A percentile compares a stretch with the other conserved stretches of the same genome.
phyloP scores from a whole-genome alignment of 1,140 invertebrate genomes.

The Neodiprion virginianus region DNA sequence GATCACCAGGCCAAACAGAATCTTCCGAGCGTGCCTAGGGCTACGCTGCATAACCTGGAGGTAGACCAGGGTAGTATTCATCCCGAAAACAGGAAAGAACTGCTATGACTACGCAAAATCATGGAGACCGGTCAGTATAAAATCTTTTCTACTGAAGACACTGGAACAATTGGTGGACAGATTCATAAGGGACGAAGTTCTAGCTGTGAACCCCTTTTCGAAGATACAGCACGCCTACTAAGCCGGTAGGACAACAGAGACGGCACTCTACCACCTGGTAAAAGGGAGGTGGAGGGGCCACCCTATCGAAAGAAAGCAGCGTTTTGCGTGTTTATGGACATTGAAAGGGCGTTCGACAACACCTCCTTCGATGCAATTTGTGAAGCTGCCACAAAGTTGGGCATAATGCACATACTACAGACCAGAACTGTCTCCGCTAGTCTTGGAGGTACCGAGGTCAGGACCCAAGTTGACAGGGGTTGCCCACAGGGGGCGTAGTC shows the following conservation, averaged over 20 bases:
- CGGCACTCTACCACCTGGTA: neutral
- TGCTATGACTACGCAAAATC: constrained; percentile 20
- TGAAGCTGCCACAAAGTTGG: neutral
- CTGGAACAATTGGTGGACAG: constrained; percentile 32
- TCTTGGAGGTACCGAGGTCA: neutral
- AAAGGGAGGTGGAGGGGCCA: no score
- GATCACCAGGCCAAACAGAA: neutral
- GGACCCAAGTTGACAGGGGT: neutral
- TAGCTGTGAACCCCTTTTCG: constrained; percentile 4
- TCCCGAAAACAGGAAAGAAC: constrained; percentile 29
- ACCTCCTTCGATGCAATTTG: neutral
- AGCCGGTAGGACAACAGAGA: constrained; percentile 14
- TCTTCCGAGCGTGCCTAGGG: constrained; percentile 20
- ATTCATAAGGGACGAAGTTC: constrained; percentile 19
- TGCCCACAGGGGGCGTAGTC: constrained; percentile 1
- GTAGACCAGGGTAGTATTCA: constrained; percentile 31
- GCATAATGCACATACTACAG: neutral
- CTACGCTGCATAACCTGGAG: constrained; percentile 17
- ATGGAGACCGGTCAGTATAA: constrained; percentile 39
- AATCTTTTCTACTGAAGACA: constrained; percentile 36
- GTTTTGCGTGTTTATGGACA: constrained; percentile 12
- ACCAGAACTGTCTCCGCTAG: neutral
- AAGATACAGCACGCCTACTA: constrained; percentile 19
- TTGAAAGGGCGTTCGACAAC: constrained; percentile 16
- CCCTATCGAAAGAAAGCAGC: neutral